Conservation (phyloP, 2,113 vertebrate species). For the Paedocypris sp. region DNA sequence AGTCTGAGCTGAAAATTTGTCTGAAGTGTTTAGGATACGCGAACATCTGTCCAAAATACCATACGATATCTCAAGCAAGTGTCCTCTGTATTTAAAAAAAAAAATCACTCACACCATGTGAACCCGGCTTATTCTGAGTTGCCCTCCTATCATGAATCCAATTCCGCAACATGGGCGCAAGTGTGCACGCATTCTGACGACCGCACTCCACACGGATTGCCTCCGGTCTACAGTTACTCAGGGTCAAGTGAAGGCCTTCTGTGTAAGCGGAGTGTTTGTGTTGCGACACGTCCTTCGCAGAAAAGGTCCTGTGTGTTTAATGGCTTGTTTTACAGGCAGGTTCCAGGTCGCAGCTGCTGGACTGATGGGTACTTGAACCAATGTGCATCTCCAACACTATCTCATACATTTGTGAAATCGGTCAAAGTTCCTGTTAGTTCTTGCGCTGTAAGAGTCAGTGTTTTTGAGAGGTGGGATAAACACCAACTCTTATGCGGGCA, state of each 20-base stretch:
- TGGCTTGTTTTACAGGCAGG: neutral
- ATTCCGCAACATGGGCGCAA: neutral
- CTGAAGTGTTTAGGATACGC: no score
- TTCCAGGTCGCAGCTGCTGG: constrained; percentile 6
- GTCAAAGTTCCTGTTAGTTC: neutral
- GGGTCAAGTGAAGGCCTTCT: constrained; percentile 17
- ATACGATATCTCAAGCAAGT: no score
- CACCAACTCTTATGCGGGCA: constrained; percentile 4
- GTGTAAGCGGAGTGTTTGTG: neutral
- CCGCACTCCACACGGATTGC: neutral
- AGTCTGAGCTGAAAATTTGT: no score
- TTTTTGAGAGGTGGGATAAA: constrained; percentile 16
- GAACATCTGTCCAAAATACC: no score
- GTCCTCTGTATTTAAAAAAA: no score
- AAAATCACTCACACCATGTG: no score
- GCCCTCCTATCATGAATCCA: no score
- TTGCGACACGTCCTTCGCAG: constrained; percentile 4
- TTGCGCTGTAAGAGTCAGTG: neutral
- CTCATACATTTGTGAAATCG: neutral
- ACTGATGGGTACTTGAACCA: constrained; percentile 12
- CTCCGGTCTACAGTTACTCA: neutral
- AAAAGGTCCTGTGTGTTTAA: constrained; percentile 1
- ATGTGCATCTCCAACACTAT: neutral
- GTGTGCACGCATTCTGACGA: neutral
- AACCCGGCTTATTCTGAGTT: no score